These are phyloP conservation scores for Anas georgica DNA, from an alignment of 2,797 vertebrate genomes.

Conservation along the genomic window DNA sequence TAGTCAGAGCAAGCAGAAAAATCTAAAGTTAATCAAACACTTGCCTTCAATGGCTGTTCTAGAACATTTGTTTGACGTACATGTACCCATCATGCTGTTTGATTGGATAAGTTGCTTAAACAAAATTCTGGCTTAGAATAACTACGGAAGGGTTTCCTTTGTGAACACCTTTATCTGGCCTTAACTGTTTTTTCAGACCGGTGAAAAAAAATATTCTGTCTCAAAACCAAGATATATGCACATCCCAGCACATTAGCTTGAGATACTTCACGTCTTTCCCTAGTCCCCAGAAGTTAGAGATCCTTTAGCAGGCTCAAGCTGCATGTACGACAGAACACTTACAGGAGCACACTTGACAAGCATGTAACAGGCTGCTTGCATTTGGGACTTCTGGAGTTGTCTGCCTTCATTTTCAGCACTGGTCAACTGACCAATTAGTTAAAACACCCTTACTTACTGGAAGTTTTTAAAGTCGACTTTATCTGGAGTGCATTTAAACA, in stretches of 20 bases:
- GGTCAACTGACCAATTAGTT: background rate
- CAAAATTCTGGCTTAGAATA: background rate
- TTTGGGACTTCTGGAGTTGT: background rate
- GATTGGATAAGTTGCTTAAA: background rate
- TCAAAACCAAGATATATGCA: background rate
- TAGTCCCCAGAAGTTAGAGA: background rate
- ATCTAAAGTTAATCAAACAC: background rate
- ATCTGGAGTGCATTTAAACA: background rate
- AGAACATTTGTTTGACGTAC: background rate
- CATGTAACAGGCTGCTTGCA: background rate
- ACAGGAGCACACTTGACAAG: background rate
- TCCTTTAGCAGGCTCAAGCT: background rate
- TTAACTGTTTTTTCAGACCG: background rate
- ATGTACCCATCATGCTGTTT: background rate
- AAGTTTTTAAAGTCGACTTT: background rate
- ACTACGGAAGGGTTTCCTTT: background rate
- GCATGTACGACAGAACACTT: background rate
- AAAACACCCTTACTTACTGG: background rate
- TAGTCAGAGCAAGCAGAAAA: background rate
- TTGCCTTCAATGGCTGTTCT: background rate
- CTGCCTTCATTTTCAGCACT: background rate
- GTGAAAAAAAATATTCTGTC: background rate
- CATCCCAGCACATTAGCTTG: fast-evolving
- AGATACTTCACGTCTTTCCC: background rate
- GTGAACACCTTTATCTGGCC: background rate